Evolutionary conservation across 92 coral and sea anemone species (phyloP).

Genomic region (Phenganax stokvisi): DNA sequence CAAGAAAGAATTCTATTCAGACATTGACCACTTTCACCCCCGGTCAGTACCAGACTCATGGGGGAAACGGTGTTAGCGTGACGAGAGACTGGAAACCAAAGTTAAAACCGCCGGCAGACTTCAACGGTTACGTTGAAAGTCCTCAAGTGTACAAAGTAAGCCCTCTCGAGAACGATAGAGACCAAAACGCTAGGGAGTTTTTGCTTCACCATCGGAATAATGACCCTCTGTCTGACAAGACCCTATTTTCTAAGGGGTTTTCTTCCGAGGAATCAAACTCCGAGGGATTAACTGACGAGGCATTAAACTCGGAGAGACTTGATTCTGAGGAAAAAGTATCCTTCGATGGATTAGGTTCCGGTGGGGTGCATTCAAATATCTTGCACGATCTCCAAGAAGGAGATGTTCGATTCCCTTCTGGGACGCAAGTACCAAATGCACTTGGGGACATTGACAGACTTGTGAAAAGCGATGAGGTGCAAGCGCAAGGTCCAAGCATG

Average conservation of each 20-base stretch:
- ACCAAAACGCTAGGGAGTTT: conserved; percentile 29
- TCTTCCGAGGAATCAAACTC: background rate
- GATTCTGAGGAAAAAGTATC: background rate
- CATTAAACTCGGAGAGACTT: background rate
- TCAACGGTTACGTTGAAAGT: conserved; percentile 32
- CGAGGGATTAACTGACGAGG: background rate
- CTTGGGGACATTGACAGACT: conserved; percentile 11
- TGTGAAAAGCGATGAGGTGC: conserved; percentile 1
- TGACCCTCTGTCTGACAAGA: background rate
- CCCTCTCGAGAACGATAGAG: conserved; percentile 20
- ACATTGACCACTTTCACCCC: conserved; percentile 23
- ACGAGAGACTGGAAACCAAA: conserved; percentile 34
- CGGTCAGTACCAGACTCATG: conserved; percentile 24
- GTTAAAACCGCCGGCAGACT: conserved; percentile 20
- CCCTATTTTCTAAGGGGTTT: background rate
- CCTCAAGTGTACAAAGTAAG: conserved; percentile 37
- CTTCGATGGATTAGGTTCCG: background rate
- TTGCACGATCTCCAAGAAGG: background rate
- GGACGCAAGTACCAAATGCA: background rate
- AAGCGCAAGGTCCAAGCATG: background rate
- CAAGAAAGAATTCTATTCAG: conserved; percentile 19
- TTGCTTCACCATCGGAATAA: conserved; percentile 16
- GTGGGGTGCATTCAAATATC: background rate
- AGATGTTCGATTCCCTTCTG: conserved; percentile 3
- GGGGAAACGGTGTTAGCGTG: conserved; percentile 33